Evolutionary conservation across 2,113 vertebrate genomes (phyloP).

Genomic region (Octodon degus): DNA sequence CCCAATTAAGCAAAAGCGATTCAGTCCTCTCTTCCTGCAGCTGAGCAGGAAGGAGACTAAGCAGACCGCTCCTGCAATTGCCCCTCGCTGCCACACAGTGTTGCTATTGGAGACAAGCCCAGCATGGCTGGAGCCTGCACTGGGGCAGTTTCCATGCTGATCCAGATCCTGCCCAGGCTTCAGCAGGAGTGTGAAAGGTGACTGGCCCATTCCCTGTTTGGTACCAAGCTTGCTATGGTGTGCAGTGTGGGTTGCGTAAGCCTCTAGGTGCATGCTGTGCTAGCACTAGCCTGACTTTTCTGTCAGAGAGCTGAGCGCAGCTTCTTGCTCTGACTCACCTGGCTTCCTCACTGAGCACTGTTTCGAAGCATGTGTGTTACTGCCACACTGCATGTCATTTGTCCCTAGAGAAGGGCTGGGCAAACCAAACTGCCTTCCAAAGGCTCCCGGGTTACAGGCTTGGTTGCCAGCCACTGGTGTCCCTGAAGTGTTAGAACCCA

Average conservation of each 20-base stretch:
- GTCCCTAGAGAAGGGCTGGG: background rate
- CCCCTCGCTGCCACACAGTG: accelerated
- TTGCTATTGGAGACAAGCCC: background rate
- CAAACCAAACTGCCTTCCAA: background rate
- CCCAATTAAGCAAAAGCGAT: background rate
- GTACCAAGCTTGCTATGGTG: background rate
- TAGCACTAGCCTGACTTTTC: background rate
- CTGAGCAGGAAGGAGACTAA: background rate
- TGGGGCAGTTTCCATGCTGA: background rate
- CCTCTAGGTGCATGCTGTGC: background rate
- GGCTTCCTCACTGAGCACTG: background rate
- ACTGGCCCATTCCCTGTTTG: background rate
- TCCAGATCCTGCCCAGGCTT: background rate
- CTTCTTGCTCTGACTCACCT: background rate
- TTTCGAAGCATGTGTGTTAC: background rate
- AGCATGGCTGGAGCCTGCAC: background rate
- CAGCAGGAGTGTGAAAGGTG: background rate
- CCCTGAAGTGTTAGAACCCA: background rate
- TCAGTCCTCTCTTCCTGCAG: background rate
- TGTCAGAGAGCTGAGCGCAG: background rate
- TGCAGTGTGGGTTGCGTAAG: accelerated
- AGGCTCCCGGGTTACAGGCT: background rate
- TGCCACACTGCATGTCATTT: background rate
- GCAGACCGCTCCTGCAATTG: background rate
- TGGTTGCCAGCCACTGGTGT: background rate